Percentiles rank a stretch among this genome's conserved stretches.
Evolutionary conservation across 2,888 invertebrate genomes (phyloP).

Genomic region (Dicycla oo): DNA sequence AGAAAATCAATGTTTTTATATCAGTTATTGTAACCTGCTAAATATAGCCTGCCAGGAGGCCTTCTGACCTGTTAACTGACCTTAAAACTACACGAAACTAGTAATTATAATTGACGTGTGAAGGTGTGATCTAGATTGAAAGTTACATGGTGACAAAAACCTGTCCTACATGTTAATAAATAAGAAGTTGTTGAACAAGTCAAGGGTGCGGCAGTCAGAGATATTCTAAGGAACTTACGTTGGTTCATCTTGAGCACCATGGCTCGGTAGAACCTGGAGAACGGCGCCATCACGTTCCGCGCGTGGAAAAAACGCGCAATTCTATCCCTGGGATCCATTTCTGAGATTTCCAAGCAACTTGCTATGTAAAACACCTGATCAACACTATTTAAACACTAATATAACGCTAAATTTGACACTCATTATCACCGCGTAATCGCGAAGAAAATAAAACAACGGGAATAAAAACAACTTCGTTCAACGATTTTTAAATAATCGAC

Average conservation of each 20-base stretch:
- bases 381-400: constrained; percentile 77
- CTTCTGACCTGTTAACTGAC: neutral
- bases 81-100: neutral
- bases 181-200: neutral
- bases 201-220: neutral
- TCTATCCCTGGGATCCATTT: constrained; percentile 78
- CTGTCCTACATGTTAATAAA: neutral
- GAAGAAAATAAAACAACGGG: constrained; percentile 63
- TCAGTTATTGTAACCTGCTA: neutral
- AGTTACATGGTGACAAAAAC: constrained; percentile 1
- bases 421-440: constrained; percentile 84
- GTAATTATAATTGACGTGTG: constrained; percentile 1
- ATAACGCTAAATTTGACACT: constrained; percentile 88
- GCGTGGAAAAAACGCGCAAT: constrained; percentile 76
- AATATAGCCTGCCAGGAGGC: constrained; percentile 8
- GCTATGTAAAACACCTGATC: constrained; percentile 62
- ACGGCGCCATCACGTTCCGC: constrained; percentile 84
- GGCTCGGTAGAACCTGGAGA: constrained; percentile 85
- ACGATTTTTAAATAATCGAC: constrained; percentile 50
- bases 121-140: constrained; percentile 1
- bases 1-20: constrained; percentile 34
- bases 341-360: constrained; percentile 58
- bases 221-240: constrained; percentile 76
- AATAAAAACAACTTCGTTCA: constrained; percentile 60
- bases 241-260: constrained; percentile 88